phyloP scores from a whole-genome alignment of 2,797 vertebrate genomes.

The Manis crassicaudata region DNA sequence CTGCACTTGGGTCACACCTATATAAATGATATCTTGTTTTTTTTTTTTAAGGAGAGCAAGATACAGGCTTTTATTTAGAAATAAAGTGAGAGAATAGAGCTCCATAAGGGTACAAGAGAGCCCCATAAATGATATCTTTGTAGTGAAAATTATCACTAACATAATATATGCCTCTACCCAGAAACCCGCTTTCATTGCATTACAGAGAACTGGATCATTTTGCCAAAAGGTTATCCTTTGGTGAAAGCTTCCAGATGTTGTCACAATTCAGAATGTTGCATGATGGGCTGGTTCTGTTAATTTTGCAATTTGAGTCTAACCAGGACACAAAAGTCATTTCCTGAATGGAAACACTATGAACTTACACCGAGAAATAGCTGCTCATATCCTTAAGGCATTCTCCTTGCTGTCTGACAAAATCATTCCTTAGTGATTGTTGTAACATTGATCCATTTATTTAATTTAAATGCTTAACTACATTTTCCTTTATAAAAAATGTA shows the following conservation, averaged over 20 bases:
- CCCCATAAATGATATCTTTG: constrained; percentile 51
- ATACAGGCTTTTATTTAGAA: no score
- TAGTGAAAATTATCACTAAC: not conserved
- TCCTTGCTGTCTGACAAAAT: constrained; percentile 47
- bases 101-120: no score
- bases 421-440: constrained; percentile 27
- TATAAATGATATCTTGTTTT: not conserved
- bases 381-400: constrained; percentile 29
- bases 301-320: not conserved
- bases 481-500: constrained; percentile 4
- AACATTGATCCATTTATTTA: not conserved
- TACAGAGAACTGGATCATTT: constrained; percentile 15
- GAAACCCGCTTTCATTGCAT: constrained; percentile 47
- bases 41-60: no score
- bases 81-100: no score
- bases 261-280: not conserved
- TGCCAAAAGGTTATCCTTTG: not conserved
- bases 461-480: constrained; percentile 48
- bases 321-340: constrained; percentile 46
- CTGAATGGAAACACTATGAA: not conserved
- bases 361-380: constrained; percentile 17
- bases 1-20: not conserved
- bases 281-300: not conserved
- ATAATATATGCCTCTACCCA: not conserved
- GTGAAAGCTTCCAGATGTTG: not conserved